A percentile compares a stretch with the other conserved stretches of the same genome.
These are phyloP conservation scores for Eupithecia subumbrata DNA, from an alignment of 2,888 invertebrate genomes.

Conservation along the genomic window DNA sequence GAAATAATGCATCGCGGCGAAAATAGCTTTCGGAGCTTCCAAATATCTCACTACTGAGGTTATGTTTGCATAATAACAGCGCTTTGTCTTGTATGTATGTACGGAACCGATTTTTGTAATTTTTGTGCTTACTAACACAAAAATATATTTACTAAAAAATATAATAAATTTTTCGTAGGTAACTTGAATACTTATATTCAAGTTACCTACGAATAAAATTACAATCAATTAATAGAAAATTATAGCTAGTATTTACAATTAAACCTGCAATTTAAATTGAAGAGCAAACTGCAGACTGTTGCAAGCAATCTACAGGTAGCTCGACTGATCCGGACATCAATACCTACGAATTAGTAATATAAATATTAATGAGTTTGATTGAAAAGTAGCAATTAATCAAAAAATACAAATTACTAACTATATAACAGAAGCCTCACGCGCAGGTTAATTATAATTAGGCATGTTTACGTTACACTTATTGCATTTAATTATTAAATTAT, in stretches of 20 bases:
- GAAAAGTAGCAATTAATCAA: neutral
- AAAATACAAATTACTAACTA: neutral
- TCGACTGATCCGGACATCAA: too few species aligned
- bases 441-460: neutral
- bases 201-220: neutral
- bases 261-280: too few species aligned
- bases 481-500: neutral
- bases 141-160: too few species aligned
- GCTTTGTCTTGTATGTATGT: neutral
- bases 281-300: too few species aligned
- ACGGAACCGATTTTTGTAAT: neutral
- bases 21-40: conserved; percentile 45
- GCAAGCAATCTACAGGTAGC: too few species aligned
- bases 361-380: neutral
- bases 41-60: conserved; percentile 34
- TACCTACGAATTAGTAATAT: too few species aligned
- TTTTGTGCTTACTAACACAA: too few species aligned
- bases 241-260: too few species aligned
- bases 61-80: neutral
- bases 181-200: too few species aligned
- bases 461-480: neutral
- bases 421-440: neutral
- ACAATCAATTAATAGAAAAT: too few species aligned
- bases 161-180: too few species aligned
- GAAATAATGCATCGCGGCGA: conserved; percentile 64